These are phyloP conservation scores for Gymnothorax javanicus DNA, from an alignment of 2,797 vertebrate genomes.

Conservation along the genomic window DNA sequence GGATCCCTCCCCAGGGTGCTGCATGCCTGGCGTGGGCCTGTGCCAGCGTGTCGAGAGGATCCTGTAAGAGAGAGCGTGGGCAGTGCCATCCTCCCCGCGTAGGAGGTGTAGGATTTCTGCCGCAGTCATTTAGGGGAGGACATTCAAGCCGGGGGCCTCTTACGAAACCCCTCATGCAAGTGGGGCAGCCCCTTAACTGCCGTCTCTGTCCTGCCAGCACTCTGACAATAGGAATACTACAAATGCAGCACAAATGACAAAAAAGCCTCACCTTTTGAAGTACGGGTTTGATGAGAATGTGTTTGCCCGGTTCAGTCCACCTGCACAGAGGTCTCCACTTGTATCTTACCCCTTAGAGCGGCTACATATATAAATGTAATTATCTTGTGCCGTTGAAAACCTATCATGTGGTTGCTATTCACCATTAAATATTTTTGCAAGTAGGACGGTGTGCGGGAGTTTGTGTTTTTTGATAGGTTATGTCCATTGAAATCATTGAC, in stretches of 20 bases:
- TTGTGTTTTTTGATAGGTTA: too few relatives aligned
- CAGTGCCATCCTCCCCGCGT: neutral
- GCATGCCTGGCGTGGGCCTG: neutral
- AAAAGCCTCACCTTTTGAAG: neutral
- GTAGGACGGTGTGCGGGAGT: too few relatives aligned
- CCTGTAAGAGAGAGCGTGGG: neutral
- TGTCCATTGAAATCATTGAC: too few relatives aligned
- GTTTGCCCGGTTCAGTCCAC: too few relatives aligned
- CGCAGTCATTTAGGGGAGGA: neutral
- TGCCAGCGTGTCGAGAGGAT: neutral
- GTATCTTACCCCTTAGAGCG: too few relatives aligned
- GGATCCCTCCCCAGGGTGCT: neutral
- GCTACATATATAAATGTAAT: too few relatives aligned
- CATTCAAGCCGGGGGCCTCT: neutral
- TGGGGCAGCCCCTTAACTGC: neutral
- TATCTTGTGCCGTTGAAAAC: too few relatives aligned
- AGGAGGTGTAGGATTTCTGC: constrained; percentile 8
- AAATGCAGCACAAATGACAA: neutral
- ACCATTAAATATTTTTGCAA: too few relatives aligned
- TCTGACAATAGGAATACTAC: neutral
- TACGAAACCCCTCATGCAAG: neutral
- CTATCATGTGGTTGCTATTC: too few relatives aligned
- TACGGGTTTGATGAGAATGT: too few relatives aligned
- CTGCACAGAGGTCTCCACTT: too few relatives aligned
- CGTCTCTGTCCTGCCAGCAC: neutral